Base-by-base conservation (phyloP, 2,113 vertebrate genomes). In the Origma solitaria region DNA sequence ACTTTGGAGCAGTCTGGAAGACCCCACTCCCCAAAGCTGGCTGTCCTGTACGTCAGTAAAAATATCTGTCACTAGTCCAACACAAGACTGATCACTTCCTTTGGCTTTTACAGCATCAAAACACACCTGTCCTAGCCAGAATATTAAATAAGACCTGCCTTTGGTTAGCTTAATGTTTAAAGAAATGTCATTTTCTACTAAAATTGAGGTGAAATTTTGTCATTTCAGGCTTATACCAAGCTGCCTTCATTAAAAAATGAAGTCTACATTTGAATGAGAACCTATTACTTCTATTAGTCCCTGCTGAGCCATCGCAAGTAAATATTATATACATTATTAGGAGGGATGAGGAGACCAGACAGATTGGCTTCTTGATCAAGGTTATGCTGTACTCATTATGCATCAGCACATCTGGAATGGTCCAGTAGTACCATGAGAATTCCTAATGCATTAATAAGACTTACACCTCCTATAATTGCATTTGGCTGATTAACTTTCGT, bases 401-500 rank as follows among this genome's bases (percentile, higher is more conserved):
- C 95, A 94, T 95, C 70, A 91, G 90, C 96, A 95, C 96, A 97
- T 94, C 96, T 97, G 96, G 97, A 94, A 77, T 83, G 89, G 97
- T 94, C 96, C 95, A 94, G 94, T 96, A 61, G 93, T 91, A 95
- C 88, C 79, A 88, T 91, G 97, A 96, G 95, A 97, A 97, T 97
- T 97, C 95, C 93, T 98, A 96, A 98, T 95, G 95, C 93, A 96
- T 97, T 97, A 97, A 97, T 94, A 95, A 97, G 95, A 66, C 96
- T 97, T 94, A 89, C 95, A 89, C 92, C 93, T 90, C 88, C 90
- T 40, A 53, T 96, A 97, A 98, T 97, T 97, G 75, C 96, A 96
- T 97, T 98, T 96, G 92, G 96, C 95, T 97, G 97, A 98, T 98
- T 97, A 97, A 97, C 94, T 98, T 98, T 96, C 44, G 37, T 91